A percentile compares a stretch with the other conserved stretches of the same genome.
Conservation (phyloP, 2,797 vertebrate species). For the Psittacula derbiana region DNA sequence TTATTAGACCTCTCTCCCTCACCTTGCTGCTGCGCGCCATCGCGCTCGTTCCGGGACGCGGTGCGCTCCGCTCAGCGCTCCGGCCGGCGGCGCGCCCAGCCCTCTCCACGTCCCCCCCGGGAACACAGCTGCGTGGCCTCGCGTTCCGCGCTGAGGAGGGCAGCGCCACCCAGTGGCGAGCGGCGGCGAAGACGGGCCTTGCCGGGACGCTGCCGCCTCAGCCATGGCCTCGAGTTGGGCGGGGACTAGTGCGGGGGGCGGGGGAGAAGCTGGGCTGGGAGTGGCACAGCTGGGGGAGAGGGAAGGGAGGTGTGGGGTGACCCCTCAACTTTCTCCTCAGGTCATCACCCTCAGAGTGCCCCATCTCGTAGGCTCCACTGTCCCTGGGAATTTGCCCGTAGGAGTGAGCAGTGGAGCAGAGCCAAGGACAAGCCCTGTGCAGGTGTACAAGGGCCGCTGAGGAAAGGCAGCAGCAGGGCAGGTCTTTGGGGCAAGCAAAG, state of each 20-base stretch:
- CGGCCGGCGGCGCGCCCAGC: fast-evolving
- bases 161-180: neutral
- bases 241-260: fast-evolving
- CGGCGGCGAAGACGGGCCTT: neutral
- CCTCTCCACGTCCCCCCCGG: neutral
- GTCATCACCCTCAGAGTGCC: fast-evolving
- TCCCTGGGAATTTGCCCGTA: fast-evolving
- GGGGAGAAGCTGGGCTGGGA: fast-evolving
- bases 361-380: fast-evolving
- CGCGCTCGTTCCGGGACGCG: neutral
- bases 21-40: slow-evolving; percentile 69
- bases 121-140: neutral
- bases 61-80: neutral
- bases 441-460: fast-evolving
- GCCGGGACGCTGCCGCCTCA: fast-evolving
- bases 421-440: neutral
- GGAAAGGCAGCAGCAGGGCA: neutral
- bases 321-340: fast-evolving
- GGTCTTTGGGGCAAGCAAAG: fast-evolving
- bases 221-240: fast-evolving
- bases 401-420: fast-evolving
- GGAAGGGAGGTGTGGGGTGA: fast-evolving
- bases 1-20: neutral
- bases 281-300: fast-evolving
- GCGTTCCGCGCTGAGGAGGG: neutral